phyloP scores from a whole-genome alignment of 37 sponge, comb jelly and placozoan species.

The Eunapius fragilis region DNA sequence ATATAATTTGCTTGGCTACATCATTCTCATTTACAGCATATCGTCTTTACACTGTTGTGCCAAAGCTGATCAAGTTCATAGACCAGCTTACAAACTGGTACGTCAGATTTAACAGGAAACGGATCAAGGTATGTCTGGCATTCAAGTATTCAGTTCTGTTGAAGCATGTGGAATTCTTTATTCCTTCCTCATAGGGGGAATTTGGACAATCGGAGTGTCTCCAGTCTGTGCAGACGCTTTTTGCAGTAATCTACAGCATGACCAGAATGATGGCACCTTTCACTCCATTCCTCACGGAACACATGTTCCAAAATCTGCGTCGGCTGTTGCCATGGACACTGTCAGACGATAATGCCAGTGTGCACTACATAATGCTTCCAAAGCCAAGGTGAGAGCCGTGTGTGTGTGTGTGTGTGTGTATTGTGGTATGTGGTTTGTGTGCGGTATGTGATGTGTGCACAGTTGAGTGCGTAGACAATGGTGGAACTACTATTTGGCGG shows the following conservation, averaged over 20 bases:
- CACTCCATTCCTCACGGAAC: conserved; percentile 96
- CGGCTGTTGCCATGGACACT: conserved; percentile 42
- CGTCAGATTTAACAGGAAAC: conserved; percentile 91
- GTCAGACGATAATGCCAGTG: conserved; percentile 61
- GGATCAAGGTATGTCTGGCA: conserved; percentile 76
- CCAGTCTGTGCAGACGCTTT: conserved; percentile 80
- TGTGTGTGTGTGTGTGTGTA: too few relatives aligned
- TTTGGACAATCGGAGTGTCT: conserved; percentile 63
- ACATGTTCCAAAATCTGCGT: conserved; percentile 91
- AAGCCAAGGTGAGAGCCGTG: conserved; percentile 72
- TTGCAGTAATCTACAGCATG: conserved; percentile 87
- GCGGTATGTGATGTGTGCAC: too few relatives aligned
- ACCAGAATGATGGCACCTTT: conserved; percentile 96
- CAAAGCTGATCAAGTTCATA: conserved; percentile 88
- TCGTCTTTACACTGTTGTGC: conserved; percentile 94
- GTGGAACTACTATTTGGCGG: too few relatives aligned
- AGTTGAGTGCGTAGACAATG: too few relatives aligned
- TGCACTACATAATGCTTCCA: conserved; percentile 90
- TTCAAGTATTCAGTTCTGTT: neutral
- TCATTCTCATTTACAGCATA: conserved; percentile 59
- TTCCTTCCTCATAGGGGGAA: conserved; percentile 66
- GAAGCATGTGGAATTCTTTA: neutral
- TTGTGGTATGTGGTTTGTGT: too few relatives aligned
- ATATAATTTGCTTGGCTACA: neutral
- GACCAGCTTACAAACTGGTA: conserved; percentile 99